phyloP scores from a whole-genome alignment of 2,888 invertebrate species.

The Diarsia dahlii region DNA sequence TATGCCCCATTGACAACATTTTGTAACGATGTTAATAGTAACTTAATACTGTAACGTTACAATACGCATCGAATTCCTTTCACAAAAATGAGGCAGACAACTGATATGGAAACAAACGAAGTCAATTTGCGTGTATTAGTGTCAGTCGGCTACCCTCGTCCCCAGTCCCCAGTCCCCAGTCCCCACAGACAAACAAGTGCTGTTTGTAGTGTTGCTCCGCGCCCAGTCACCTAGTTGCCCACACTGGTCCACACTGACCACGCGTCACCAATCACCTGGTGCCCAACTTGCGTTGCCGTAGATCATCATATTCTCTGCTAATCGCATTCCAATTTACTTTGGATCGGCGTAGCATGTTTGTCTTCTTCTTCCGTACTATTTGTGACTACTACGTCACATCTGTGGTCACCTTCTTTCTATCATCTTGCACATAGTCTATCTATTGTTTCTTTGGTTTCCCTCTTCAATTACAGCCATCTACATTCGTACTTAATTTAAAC shows the following conservation, averaged over 20 bases:
- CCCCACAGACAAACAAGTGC: constrained; percentile 34
- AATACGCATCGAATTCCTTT: constrained; percentile 1
- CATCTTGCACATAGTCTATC: neutral
- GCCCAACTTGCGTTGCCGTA: neutral
- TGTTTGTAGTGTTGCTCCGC: constrained; percentile 34
- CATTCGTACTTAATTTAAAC: neutral
- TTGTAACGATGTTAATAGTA: neutral
- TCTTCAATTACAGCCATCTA: neutral
- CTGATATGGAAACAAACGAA: constrained; percentile 23
- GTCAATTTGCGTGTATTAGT: constrained; percentile 34
- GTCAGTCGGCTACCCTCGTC: constrained; percentile 1
- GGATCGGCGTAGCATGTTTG: neutral
- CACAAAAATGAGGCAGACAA: constrained; percentile 2
- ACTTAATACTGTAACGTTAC: neutral
- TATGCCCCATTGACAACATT: neutral
- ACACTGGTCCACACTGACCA: neutral
- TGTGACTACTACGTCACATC: neutral
- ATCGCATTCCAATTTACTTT: neutral
- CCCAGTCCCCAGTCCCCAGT: constrained; percentile 21
- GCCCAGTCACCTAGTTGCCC: constrained; percentile 7
- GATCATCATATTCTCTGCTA: neutral
- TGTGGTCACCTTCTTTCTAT: neutral
- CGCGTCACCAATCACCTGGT: neutral
- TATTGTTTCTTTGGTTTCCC: neutral
- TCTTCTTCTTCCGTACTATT: neutral